Base-by-base conservation (phyloP, 1,140 invertebrate species). In the Drosophila seguyi region DNA sequence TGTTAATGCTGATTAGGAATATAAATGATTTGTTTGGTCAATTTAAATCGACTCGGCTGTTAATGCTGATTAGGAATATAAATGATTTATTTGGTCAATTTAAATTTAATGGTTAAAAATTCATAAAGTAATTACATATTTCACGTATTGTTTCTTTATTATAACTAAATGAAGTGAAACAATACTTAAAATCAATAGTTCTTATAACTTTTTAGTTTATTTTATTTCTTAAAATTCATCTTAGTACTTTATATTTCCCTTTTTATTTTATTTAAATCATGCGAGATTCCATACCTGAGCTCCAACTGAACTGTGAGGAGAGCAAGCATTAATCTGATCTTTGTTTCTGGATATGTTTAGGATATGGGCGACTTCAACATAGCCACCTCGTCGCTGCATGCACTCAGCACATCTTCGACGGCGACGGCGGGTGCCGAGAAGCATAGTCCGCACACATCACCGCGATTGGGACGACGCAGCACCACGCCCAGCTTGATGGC, bases 341-440 rank as follows among this genome's bases (percentile, higher is more conserved):
- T 45, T 53, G 29, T 67, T 67, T 68, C 66, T 68, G 62, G 39
- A 69, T 55, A 67, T 57, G 56, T 72, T 59, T 87, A 95, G 94
- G 94, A 95, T 57, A 94, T 93, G 91, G 93, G 93, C 20, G 94
- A 95, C 76, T 95, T 95, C 92, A 95, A 95, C 85, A 94, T 94
- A 41, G 94, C 94, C 7, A 94, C 94, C n/a, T 94, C 94, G 11
- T 94, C 94, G 20, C 93, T 95, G 59, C 94, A 94, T 68, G 94
- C 93, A 1, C 81, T 95, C 4, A 93, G 94, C 78, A 90, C 85
- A 50, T 84, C 91, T 31, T 60, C 90, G 4, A 74, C 78, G 55
- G 36, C 81, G 10, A 68, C 92, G 16, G 41, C 75, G 8, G 71
- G 91, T 13, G 41, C 75, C 29, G 92, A 93, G 67, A 93, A 93